Evolutionary conservation across 2,888 invertebrate genomes (phyloP).

Genomic region (Eremobia ochroleuca): DNA sequence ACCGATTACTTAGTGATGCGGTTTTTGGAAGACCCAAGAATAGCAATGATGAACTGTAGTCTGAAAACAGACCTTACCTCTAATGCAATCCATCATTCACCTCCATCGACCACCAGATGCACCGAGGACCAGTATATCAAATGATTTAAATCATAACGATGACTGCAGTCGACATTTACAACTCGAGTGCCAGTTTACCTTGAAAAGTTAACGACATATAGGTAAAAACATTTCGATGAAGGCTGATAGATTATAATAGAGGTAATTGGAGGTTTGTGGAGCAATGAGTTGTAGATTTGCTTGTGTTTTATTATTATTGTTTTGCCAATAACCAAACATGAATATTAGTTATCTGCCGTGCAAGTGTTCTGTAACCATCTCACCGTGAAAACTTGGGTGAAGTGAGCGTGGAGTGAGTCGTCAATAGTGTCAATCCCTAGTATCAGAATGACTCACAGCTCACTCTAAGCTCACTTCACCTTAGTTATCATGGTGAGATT

Average conservation of each 20-base stretch:
- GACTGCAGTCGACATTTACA: constrained; percentile 55
- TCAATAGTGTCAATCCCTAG: no score
- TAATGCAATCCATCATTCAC: neutral
- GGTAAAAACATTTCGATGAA: constrained; percentile 53
- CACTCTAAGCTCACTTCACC: no score
- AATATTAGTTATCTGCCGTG: neutral
- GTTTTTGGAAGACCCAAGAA: neutral
- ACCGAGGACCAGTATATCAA: constrained; percentile 17
- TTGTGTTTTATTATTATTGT: neutral
- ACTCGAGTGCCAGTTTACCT: constrained; percentile 40
- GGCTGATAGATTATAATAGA: constrained; percentile 46
- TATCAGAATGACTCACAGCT: no score
- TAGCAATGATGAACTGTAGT: neutral
- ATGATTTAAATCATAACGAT: constrained; percentile 54
- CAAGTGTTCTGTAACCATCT: no score
- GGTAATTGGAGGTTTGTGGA: constrained; percentile 32
- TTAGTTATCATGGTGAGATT: no score
- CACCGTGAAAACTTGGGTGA: no score
- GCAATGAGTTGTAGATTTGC: constrained; percentile 12
- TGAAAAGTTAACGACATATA: constrained; percentile 43
- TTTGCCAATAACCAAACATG: neutral
- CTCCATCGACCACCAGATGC: constrained; percentile 26
- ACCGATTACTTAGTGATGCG: neutral
- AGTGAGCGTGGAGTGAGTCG: no score
- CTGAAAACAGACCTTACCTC: neutral